phyloP scores from a whole-genome alignment of 2,888 invertebrate genomes.

The Gisinianus flammeolus region DNA sequence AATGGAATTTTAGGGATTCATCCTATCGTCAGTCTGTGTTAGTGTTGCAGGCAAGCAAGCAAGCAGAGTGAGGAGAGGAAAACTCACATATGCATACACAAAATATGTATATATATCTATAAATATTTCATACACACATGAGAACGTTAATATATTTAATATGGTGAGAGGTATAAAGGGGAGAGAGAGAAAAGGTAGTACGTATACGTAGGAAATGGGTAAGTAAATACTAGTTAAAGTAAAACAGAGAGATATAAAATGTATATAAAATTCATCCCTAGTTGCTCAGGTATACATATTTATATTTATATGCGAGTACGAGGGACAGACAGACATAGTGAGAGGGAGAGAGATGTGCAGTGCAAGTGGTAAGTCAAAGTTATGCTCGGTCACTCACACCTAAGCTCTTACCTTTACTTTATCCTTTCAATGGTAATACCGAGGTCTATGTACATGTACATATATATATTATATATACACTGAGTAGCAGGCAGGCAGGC shows the following conservation, averaged over 20 bases:
- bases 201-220: constrained; percentile 16
- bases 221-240: constrained; percentile 19
- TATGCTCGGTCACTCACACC: constrained; percentile 59
- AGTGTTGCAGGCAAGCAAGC: constrained; percentile 28
- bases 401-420: constrained; percentile 29
- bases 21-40: constrained; percentile 30
- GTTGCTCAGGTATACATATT: background rate
- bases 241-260: background rate
- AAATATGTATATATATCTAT: background rate
- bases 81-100: background rate
- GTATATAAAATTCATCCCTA: background rate
- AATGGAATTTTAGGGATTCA: constrained; percentile 34
- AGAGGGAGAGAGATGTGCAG: constrained; percentile 15
- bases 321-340: background rate
- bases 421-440: constrained; percentile 28
- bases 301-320: background rate
- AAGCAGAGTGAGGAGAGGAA: constrained; percentile 12
- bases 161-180: background rate
- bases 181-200: background rate
- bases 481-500: background rate
- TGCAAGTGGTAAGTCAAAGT: constrained; percentile 34
- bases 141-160: background rate
- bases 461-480: background rate
- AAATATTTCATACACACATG: background rate
- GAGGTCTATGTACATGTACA: background rate